Evolutionary conservation across 2,888 invertebrate genomes (phyloP).

Genomic region (Sericinus montela): DNA sequence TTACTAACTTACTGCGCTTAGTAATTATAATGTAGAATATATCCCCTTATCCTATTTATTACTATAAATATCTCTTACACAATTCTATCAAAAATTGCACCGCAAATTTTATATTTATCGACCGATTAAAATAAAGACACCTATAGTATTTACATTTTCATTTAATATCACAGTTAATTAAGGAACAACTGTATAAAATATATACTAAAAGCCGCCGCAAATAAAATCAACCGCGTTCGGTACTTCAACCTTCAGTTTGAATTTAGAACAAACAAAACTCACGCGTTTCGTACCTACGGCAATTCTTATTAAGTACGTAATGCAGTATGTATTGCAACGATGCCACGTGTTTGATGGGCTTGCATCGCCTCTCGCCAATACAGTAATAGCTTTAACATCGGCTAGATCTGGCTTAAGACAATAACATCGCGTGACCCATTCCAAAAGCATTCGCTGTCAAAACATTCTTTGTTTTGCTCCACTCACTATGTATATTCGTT

Average conservation of each 20-base stretch:
- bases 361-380: conserved; percentile 3
- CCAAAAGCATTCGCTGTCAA: conserved; percentile 2
- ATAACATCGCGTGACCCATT: conserved; percentile 13
- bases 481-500: conserved; percentile 3
- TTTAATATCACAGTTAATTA: too few relatives aligned
- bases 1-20: too few relatives aligned
- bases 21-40: too few relatives aligned
- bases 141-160: too few relatives aligned
- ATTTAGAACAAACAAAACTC: not conserved
- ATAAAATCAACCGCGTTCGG: not conserved
- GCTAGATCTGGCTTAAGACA: conserved; percentile 5
- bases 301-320: not conserved
- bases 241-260: not conserved
- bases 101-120: too few relatives aligned
- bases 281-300: not conserved
- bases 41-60: too few relatives aligned
- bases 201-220: too few relatives aligned
- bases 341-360: not conserved
- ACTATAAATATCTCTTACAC: too few relatives aligned
- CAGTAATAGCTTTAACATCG: conserved; percentile 7
- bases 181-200: too few relatives aligned
- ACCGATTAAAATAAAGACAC: too few relatives aligned
- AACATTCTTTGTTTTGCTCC: conserved; percentile 4
- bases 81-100: too few relatives aligned
- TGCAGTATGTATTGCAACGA: not conserved